Conservation (phyloP, 2,797 vertebrate species). For the Atherinosoma microstoma region DNA sequence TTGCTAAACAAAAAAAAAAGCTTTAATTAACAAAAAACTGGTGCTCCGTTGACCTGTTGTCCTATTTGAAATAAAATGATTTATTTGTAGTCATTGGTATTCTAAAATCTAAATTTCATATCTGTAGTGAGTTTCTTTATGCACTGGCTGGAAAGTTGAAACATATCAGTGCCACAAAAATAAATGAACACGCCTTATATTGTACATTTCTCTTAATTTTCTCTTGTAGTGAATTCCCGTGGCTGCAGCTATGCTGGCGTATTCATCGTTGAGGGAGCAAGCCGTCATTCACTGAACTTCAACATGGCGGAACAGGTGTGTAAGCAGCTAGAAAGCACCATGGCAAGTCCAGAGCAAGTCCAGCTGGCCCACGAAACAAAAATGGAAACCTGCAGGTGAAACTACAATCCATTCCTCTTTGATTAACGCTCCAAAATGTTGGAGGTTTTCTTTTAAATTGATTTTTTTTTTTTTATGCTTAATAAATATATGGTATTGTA, state of each 20-base stretch:
- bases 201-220: not conserved
- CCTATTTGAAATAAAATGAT: too few species aligned
- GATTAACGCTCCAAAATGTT: not conserved
- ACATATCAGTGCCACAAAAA: not conserved
- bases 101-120: not conserved
- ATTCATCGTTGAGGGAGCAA: constrained; percentile 86
- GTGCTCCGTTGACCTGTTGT: too few species aligned
- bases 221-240: constrained; percentile 53
- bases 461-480: not conserved
- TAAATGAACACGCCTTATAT: not conserved
- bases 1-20: too few species aligned
- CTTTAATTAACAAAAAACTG: too few species aligned
- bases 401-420: not conserved
- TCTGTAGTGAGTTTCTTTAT: not conserved
- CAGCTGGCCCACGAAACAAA: constrained; percentile 50
- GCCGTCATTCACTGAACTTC: constrained; percentile 85
- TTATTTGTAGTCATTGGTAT: too few species aligned
- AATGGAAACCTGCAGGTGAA: constrained; percentile 94
- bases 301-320: constrained; percentile 81
- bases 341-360: constrained; percentile 85
- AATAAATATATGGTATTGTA: not conserved
- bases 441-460: not conserved
- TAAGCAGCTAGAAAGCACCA: constrained; percentile 71
- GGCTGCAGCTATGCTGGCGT: constrained; percentile 87
- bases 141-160: too few species aligned